Base-by-base conservation (phyloP, 2,113 vertebrate species). In the Colinus virginianus region DNA sequence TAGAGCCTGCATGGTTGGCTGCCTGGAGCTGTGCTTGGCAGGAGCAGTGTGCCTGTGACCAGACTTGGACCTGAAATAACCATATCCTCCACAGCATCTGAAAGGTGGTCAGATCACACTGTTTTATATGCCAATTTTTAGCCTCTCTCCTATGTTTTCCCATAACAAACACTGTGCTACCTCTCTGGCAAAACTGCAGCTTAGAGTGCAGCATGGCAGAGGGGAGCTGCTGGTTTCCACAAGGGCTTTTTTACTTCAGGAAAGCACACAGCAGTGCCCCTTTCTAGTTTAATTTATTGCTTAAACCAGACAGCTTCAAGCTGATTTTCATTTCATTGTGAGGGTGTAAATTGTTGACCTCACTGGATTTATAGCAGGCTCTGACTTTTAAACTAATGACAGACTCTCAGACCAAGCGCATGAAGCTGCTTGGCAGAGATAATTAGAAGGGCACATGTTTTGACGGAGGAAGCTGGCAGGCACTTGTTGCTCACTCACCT, bases 401-500 rank as follows among this genome's bases (percentile, higher is more conserved):
- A 91, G 88, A 30, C 87, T 88, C 2, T 0, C 58, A 18, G 87
- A 58, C 74, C 53, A 87, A 40, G 61, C 16, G 5, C 26, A 21
- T 40, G 22, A 16, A 42, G 84, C 64, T 0, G 5, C 88, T 81
- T 2, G 7, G 64, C 42, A 90, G 34, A 68, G 74, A 61, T 94
- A 88, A 86, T 88, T 91, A 93, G 64, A 68, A 64, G 85, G 85
- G 76, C 87, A 56, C 0, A 3, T 68, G 76, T 68, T 26, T 15
- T 12, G 79, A 6, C 13, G 28, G 63, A 36, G 46, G 78, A 85
- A 80, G 58, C n/a, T 40, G 61, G 25, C 25, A 7, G 34, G 25
- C 61, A 32, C 19, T n/a, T n/a, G 30, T n/a, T n/a, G 1, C 32
- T 64, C 20, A 13, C 88, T 97, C 84, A 98, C 98, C 98, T 98